Conservation (phyloP, 2,113 vertebrate species). For the Spea multiplicata region DNA sequence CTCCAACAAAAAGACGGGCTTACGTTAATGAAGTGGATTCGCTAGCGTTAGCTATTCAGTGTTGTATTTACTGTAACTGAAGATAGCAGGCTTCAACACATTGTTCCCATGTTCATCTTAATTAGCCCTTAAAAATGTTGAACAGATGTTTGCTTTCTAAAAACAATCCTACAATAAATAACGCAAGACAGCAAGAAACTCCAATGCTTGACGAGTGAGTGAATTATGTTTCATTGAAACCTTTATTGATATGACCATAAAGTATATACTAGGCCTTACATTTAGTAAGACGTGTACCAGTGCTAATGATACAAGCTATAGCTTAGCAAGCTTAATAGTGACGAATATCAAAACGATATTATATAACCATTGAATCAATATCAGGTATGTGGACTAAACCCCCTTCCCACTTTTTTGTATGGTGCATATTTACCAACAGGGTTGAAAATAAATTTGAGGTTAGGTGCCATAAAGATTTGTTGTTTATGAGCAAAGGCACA, state of each 20-base stretch:
- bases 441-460: too few relatives aligned
- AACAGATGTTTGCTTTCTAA: conserved; percentile 15
- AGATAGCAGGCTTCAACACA: conserved; percentile 2
- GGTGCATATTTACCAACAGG: too few relatives aligned
- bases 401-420: too few relatives aligned
- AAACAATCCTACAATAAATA: conserved; percentile 35
- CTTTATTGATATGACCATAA: background rate
- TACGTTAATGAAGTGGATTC: conserved; percentile 17
- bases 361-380: too few relatives aligned
- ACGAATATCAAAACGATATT: too few relatives aligned
- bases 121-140: conserved; percentile 33
- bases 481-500: too few relatives aligned
- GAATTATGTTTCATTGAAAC: conserved; percentile 2
- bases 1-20: conserved; percentile 4
- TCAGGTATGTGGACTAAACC: too few relatives aligned
- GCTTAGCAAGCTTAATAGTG: too few relatives aligned
- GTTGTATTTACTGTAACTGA: conserved; percentile 30
- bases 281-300: too few relatives aligned
- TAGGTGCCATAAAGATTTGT: too few relatives aligned
- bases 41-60: conserved; percentile 18
- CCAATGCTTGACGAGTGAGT: background rate
- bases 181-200: conserved; percentile 31
- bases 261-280: too few relatives aligned
- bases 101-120: conserved; percentile 27
- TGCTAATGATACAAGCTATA: too few relatives aligned